Conservation (phyloP, 1,140 invertebrate genomes). For the Brachionus rubens region DNA sequence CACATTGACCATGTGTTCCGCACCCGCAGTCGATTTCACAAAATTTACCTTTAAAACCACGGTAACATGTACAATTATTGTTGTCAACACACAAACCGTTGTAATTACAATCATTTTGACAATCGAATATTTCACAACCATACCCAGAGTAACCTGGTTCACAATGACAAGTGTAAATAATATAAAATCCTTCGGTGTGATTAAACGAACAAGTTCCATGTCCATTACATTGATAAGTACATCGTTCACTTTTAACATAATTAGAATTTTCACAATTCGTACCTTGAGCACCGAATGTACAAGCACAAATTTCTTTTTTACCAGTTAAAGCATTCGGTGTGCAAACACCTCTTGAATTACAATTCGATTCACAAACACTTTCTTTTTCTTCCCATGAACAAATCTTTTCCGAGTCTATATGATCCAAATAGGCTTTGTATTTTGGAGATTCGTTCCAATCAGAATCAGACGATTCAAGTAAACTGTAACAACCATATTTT, state of each 20-base stretch:
- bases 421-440: slow-evolving; percentile 14
- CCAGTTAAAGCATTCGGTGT: neutral
- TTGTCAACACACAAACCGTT: slow-evolving; percentile 26
- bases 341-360: slow-evolving; percentile 2
- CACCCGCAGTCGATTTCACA: slow-evolving; percentile 30
- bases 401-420: neutral
- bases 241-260: slow-evolving; percentile 1
- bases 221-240: slow-evolving; percentile 4
- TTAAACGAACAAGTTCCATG: neutral
- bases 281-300: neutral
- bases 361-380: neutral
- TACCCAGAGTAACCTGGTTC: slow-evolving; percentile 4
- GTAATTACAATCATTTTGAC: slow-evolving; percentile 5
- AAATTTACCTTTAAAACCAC: slow-evolving; percentile 2
- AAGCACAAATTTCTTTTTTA: slow-evolving; percentile 25
- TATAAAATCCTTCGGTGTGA: slow-evolving; percentile 29
- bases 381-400: slow-evolving; percentile 25
- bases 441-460: neutral
- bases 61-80: slow-evolving; percentile 9
- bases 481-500: neutral
- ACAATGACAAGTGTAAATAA: slow-evolving; percentile 11
- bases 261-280: neutral
- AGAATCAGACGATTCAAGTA: slow-evolving; percentile 4
- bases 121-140: slow-evolving; percentile 23
- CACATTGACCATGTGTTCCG: neutral